These are phyloP conservation scores for Danaus melanippus DNA, from an alignment of 1,140 invertebrate species.

Conservation along the genomic window DNA sequence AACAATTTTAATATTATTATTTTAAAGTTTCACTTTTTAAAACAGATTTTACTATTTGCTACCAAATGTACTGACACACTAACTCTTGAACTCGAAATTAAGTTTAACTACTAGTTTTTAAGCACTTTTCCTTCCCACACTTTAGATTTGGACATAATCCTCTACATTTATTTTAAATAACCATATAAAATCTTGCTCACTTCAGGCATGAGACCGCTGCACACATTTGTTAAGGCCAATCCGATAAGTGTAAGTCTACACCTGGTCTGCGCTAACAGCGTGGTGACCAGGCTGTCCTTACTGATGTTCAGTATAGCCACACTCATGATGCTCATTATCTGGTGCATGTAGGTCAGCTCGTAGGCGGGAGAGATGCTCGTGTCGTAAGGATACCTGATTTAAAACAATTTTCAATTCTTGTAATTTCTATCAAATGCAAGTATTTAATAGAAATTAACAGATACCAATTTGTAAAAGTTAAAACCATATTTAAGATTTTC, in stretches of 20 bases:
- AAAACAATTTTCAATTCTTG: neutral
- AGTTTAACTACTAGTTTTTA: too few relatives aligned
- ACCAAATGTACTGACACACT: too few relatives aligned
- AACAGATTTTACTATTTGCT: too few relatives aligned
- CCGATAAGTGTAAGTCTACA: constrained; percentile 64
- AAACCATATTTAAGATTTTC: neutral
- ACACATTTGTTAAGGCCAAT: constrained; percentile 20
- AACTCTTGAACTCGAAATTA: too few relatives aligned
- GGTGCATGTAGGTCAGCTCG: constrained; percentile 65
- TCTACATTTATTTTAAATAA: too few relatives aligned
- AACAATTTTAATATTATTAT: too few relatives aligned
- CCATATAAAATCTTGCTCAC: neutral
- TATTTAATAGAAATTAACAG: too few relatives aligned
- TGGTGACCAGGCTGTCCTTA: constrained; percentile 63
- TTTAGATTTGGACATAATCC: too few relatives aligned
- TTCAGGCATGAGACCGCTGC: constrained; percentile 16
- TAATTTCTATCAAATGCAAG: too few relatives aligned
- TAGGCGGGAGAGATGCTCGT: constrained; percentile 59
- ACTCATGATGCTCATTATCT: constrained; percentile 51
- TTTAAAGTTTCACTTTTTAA: too few relatives aligned
- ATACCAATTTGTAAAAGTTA: neutral
- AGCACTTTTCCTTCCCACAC: too few relatives aligned
- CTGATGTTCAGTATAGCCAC: constrained; percentile 64
- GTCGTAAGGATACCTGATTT: constrained; percentile 69
- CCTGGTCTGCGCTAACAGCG: constrained; percentile 62